phyloP scores from a whole-genome alignment of 2,888 invertebrate species.

The Automeris io region DNA sequence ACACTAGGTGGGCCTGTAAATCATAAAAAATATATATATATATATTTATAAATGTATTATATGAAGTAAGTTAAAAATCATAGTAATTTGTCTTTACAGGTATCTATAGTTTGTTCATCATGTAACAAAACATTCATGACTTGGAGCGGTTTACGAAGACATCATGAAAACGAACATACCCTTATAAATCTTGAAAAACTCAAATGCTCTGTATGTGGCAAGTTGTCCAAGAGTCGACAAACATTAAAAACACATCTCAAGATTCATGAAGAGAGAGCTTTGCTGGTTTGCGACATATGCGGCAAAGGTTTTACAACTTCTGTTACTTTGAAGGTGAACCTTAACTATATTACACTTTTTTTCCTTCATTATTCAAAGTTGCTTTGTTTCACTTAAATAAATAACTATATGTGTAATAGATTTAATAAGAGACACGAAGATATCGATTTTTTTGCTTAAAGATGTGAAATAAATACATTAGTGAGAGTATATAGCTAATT shows the following conservation, averaged over 20 bases:
- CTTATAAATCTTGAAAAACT: conserved; percentile 37
- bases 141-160: conserved; percentile 51
- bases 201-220: conserved; percentile 52
- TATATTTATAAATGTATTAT: too few species aligned
- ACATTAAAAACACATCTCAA: conserved; percentile 49
- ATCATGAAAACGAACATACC: conserved; percentile 49
- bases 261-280: conserved; percentile 37
- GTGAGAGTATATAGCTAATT: too few species aligned
- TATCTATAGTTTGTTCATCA: conserved; percentile 38
- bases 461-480: too few species aligned
- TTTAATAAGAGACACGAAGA: neutral
- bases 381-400: too few species aligned
- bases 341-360: too few species aligned
- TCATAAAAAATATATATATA: too few species aligned
- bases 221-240: conserved; percentile 47
- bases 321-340: conserved; percentile 41
- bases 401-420: too few species aligned
- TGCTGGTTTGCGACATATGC: conserved; percentile 57
- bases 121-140: conserved; percentile 59
- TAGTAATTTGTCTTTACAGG: conserved; percentile 22
- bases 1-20: too few species aligned
- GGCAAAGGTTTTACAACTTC: conserved; percentile 50
- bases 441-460: too few species aligned
- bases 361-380: too few species aligned
- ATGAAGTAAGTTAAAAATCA: too few species aligned